Base-by-base conservation (phyloP, 2,113 vertebrate genomes). In the Saguinus midas region DNA sequence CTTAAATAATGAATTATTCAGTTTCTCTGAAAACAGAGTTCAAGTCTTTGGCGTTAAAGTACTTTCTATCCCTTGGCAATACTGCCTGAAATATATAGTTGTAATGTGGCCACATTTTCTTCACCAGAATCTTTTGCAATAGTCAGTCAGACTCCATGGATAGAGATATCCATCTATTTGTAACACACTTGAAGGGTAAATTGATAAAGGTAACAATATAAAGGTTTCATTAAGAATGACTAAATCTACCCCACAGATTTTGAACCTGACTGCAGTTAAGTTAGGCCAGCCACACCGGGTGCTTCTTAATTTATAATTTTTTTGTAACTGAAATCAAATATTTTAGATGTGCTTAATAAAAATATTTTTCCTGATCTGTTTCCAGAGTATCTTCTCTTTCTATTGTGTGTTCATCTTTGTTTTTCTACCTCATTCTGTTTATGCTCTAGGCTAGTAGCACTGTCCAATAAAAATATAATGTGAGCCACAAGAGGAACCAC, bases 331-430 rank as follows among this genome's bases (percentile, higher is more conserved):
- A 93, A 87, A 88, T 84, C 73, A 83, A 93, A 76, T 35, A 8
- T 87, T 84, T 88, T 70, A 37, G 27, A 2, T 70, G 17, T 64
- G 6, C 45, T 87, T 84, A 66, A 79, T 81, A 91, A 6, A 64
- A 95, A 57, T 43, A 40, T 75, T 25, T 93, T 90, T 96, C 23
- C 40, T 76, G 40, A 92, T 76, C 1, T 92, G 25, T 89, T 96
- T 94, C 2, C 6, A 88, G 48, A 72, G 17, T 17, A 75, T 73
- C 17, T 84, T 89, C 43, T 81, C 84, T 70, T 88, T 55, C 45
- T 27, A 20, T 32, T 78, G 17, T 83, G 14, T 70, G 43, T n/a
- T 85, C 32, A 48, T 48, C 84, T 73, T 23, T 92, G 83, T 75
- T 45, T 32, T 90, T 81, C 10, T 76, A 25, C 57, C 14, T 1